These are phyloP conservation scores for Mesorhabditis spiculigera DNA, from an alignment of 2,888 invertebrate genomes.

Conservation along the genomic window DNA sequence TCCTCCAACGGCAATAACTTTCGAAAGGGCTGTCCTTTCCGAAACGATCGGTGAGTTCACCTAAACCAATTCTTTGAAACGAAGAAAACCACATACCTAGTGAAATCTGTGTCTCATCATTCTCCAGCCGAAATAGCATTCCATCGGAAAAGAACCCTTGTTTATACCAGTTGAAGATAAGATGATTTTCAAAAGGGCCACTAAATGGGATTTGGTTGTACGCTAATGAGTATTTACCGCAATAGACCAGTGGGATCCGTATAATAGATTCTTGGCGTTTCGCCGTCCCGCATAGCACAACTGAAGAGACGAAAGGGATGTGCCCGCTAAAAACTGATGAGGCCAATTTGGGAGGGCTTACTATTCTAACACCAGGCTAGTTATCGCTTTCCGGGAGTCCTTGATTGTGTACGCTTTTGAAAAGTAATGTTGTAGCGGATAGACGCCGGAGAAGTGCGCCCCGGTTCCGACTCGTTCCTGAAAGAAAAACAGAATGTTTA, in stretches of 20 bases:
- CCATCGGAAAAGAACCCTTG: not conserved
- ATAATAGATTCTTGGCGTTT: not conserved
- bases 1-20: not conserved
- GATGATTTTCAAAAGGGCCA: not conserved
- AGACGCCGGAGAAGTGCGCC: no score
- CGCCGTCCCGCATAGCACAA: constrained; percentile 1
- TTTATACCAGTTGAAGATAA: not conserved
- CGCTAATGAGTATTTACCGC: not conserved
- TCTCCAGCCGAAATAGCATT: not conserved
- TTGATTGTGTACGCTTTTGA: not conserved
- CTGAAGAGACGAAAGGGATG: not conserved
- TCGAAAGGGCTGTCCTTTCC: constrained; percentile 2
- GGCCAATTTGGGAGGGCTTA: not conserved
- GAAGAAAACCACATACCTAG: not conserved
- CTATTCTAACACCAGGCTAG: not conserved
- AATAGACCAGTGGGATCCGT: not conserved
- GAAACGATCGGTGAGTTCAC: not conserved
- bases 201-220: not conserved
- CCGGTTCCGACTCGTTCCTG: no score
- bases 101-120: not conserved
- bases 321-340: not conserved
- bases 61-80: not conserved
- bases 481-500: no score
- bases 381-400: no score
- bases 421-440: no score